Conservation (phyloP, 92 coral and sea anemone genomes). For the Heteractis magnifica region DNA sequence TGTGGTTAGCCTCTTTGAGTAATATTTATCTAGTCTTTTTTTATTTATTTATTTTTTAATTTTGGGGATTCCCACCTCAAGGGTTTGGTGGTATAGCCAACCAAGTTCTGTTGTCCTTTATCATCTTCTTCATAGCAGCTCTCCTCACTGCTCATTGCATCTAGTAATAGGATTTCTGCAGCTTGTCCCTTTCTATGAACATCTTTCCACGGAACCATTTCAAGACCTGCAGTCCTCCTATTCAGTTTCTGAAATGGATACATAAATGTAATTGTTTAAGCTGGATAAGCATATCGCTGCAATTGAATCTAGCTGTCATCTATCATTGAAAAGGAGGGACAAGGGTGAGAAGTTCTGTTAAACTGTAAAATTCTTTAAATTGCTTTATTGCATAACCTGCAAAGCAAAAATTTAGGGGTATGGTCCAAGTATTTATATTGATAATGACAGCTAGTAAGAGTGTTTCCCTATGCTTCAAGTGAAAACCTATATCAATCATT, state of each 20-base stretch:
- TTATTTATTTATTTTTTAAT: neutral
- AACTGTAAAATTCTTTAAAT: too few relatives aligned
- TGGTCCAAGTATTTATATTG: too few relatives aligned
- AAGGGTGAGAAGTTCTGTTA: too few relatives aligned
- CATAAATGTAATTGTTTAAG: too few relatives aligned
- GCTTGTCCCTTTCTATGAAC: neutral
- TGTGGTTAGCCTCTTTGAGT: neutral
- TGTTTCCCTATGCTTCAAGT: too few relatives aligned
- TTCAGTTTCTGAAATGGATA: neutral
- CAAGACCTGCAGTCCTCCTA: neutral
- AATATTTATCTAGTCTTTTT: neutral
- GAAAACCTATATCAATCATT: too few relatives aligned
- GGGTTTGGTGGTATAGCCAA: neutral
- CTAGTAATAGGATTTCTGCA: neutral
- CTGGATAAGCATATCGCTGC: too few relatives aligned
- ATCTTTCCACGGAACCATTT: neutral
- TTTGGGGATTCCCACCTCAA: neutral
- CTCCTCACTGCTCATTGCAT: constrained; percentile 10
- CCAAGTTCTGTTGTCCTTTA: neutral
- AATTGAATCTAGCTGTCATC: too few relatives aligned
- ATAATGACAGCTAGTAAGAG: too few relatives aligned
- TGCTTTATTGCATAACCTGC: too few relatives aligned
- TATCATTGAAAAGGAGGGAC: too few relatives aligned
- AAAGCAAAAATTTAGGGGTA: too few relatives aligned
- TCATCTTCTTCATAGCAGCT: neutral